These are phyloP conservation scores for Druceiella hillmani DNA, from an alignment of 2,888 invertebrate genomes.

Conservation along the genomic window DNA sequence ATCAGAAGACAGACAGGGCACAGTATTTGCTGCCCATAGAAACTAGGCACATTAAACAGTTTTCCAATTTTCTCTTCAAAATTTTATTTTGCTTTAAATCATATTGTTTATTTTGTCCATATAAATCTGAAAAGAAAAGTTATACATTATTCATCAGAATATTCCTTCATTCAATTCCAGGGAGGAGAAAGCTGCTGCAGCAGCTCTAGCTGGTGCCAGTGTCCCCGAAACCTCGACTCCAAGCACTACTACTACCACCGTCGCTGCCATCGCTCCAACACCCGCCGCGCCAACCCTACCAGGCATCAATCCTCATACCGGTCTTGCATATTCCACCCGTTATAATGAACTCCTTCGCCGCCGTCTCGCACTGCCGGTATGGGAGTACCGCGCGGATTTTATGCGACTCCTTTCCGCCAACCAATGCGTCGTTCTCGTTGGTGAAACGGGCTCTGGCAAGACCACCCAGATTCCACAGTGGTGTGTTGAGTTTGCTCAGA, in stretches of 20 bases:
- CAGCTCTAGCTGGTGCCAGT: conserved; percentile 35
- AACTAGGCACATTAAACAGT: no score
- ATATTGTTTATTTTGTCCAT: no score
- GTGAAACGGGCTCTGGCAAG: conserved; percentile 99
- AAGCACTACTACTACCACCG: conserved; percentile 25
- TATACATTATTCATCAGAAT: conserved; percentile 12
- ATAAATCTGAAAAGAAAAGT: no score
- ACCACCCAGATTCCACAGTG: conserved; percentile 96
- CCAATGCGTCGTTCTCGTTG: conserved; percentile 94
- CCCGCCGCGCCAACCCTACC: conserved; percentile 44
- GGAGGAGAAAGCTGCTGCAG: conserved; percentile 53
- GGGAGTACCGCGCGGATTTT: conserved; percentile 96
- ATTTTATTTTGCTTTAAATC: not conserved
- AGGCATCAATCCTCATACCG: conserved; percentile 72
- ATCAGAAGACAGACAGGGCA: no score
- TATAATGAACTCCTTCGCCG: conserved; percentile 88
- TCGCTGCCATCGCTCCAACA: conserved; percentile 29
- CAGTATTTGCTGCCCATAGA: no score
- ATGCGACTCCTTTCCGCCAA: conserved; percentile 88
- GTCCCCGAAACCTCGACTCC: conserved; percentile 32
- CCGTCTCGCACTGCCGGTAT: conserved; percentile 89
- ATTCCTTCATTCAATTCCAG: conserved; percentile 31
- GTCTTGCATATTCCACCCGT: conserved; percentile 78
- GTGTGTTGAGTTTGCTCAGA: conserved; percentile 43
- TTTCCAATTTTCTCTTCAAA: not conserved